Evolutionary conservation across 2,113 vertebrate genomes (phyloP).

Genomic region (Bubo scandiacus): DNA sequence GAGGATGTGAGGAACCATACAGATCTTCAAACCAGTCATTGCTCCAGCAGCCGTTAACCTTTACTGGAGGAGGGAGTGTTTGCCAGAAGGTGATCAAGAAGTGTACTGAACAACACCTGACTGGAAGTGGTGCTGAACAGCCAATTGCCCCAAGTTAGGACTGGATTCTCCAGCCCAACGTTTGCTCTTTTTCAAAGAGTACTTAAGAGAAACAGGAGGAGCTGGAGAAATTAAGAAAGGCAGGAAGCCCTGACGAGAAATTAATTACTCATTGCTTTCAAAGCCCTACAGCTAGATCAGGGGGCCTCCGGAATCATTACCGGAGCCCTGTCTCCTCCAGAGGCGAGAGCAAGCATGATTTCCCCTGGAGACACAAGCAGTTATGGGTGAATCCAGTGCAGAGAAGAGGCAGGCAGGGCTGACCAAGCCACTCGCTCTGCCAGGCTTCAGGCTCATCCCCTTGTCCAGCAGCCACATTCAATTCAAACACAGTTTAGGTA

Average conservation of each 20-base stretch:
- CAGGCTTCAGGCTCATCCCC: neutral
- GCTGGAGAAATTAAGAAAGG: neutral
- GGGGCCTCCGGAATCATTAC: neutral
- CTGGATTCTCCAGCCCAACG: neutral
- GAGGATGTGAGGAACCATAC: neutral
- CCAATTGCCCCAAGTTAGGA: neutral
- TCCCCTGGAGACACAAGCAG: neutral
- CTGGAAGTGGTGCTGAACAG: neutral
- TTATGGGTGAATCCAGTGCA: neutral
- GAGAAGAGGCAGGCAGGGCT: neutral
- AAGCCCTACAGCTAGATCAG: neutral
- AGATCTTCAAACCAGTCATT: neutral
- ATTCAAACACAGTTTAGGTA: neutral
- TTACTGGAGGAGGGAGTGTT: neutral
- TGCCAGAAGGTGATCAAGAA: neutral
- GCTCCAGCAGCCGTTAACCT: neutral
- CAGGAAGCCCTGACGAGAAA: neutral
- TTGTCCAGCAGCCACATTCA: neutral
- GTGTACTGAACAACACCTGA: neutral
- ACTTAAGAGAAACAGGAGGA: neutral
- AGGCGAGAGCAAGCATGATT: neutral
- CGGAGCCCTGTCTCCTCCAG: neutral
- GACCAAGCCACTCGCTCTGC: fast-evolving
- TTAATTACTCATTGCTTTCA: neutral
- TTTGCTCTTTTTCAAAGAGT: neutral